These are phyloP conservation scores for Drosophila diplacantha DNA, from an alignment of 2,888 invertebrate species.

Conservation along the genomic window DNA sequence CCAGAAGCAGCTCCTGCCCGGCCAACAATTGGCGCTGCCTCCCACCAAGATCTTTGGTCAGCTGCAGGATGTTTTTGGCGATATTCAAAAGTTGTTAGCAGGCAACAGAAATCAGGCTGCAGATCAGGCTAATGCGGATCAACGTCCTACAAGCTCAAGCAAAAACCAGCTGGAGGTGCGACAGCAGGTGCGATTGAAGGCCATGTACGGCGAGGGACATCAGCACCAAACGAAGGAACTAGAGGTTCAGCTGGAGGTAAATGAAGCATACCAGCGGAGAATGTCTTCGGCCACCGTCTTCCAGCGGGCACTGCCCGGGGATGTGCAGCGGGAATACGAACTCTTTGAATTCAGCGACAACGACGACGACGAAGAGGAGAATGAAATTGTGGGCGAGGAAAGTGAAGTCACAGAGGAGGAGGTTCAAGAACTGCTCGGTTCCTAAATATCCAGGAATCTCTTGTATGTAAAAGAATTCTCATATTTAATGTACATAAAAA, in stretches of 20 bases:
- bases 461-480: background rate
- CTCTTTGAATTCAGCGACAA: slow-evolving; percentile 11
- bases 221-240: background rate
- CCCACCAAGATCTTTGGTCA: slow-evolving; percentile 59
- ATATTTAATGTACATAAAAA: background rate
- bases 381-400: background rate
- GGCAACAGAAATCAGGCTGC: background rate
- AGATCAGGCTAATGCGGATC: background rate
- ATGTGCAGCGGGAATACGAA: slow-evolving; percentile 40
- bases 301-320: slow-evolving; percentile 48
- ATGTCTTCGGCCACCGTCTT: slow-evolving; percentile 66
- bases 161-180: slow-evolving; percentile 41
- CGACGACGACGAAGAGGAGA: background rate
- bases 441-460: background rate
- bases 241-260: slow-evolving; percentile 6
- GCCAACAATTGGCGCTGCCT: slow-evolving; percentile 44
- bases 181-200: slow-evolving; percentile 41
- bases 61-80: slow-evolving; percentile 44
- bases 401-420: slow-evolving; percentile 15
- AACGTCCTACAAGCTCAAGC: slow-evolving; percentile 19
- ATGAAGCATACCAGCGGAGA: slow-evolving; percentile 45
- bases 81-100: slow-evolving; percentile 46
- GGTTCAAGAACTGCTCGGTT: slow-evolving; percentile 3
- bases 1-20: slow-evolving; percentile 57
- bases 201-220: slow-evolving; percentile 46